These are phyloP conservation scores for Allolobophora icterica DNA, from an alignment of 2,888 invertebrate genomes.

Conservation along the genomic window DNA sequence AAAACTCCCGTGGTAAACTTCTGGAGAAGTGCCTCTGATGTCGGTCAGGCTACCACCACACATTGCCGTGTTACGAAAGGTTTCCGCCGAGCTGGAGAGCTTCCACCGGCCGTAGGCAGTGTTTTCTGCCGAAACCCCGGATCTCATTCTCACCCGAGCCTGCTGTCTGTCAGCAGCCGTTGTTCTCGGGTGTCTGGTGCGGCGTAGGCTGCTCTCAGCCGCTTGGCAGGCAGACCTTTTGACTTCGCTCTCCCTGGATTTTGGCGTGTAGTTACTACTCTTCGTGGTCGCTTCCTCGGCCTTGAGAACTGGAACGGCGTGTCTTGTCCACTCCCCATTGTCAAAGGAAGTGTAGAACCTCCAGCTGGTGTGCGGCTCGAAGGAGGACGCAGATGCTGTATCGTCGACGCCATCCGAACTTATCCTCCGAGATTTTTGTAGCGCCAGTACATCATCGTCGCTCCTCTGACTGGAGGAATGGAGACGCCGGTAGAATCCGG, in stretches of 20 bases:
- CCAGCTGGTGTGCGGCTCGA: constrained; percentile 43
- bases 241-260: background rate
- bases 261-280: background rate
- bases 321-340: constrained; percentile 44
- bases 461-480: background rate
- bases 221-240: background rate
- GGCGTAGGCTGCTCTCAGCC: constrained; percentile 21
- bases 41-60: background rate
- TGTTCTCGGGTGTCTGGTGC: background rate
- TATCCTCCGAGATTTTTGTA: constrained; percentile 10
- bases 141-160: background rate
- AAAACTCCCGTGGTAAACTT: background rate
- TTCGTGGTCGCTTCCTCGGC: constrained; percentile 36
- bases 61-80: background rate
- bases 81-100: background rate
- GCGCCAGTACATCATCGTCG: background rate
- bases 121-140: background rate
- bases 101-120: background rate
- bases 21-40: background rate
- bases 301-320: constrained; percentile 41
- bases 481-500: constrained; percentile 28
- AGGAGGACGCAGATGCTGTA: background rate
- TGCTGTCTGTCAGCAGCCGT: background rate
- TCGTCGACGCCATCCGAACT: background rate
- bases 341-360: constrained; percentile 44